Conservation (phyloP, 2,888 invertebrate species). For the Drosophila heteroneura region DNA sequence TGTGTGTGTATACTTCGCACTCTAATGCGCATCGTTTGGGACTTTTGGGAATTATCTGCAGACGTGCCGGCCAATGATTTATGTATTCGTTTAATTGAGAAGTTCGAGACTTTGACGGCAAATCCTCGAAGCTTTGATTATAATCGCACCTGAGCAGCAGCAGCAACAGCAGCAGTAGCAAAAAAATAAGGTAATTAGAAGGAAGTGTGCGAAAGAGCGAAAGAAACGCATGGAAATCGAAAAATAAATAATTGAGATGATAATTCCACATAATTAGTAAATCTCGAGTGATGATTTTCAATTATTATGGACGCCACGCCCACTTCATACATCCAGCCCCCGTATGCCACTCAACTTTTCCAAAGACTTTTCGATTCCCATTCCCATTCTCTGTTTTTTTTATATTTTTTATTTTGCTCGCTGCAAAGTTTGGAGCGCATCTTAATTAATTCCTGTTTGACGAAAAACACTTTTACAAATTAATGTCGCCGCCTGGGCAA, state of each 20-base stretch:
- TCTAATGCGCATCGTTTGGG: constrained; percentile 68
- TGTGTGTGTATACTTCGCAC: constrained; percentile 58
- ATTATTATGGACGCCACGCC: constrained; percentile 61
- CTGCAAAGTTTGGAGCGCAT: constrained; percentile 55
- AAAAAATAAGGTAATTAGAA: constrained; percentile 70
- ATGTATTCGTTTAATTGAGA: constrained; percentile 82
- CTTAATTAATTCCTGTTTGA: constrained; percentile 85
- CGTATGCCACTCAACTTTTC: constrained; percentile 29
- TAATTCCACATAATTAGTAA: constrained; percentile 81
- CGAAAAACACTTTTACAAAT: constrained; percentile 82
- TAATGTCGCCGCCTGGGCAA: constrained; percentile 66
- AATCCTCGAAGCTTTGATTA: constrained; percentile 79
- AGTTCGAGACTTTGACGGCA: constrained; percentile 81
- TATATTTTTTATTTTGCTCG: not conserved
- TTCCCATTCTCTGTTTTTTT: constrained; percentile 8
- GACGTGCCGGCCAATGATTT: constrained; percentile 77
- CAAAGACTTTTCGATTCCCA: constrained; percentile 36
- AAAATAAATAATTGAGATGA: constrained; percentile 81
- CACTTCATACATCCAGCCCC: constrained; percentile 5
- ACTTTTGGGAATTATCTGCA: constrained; percentile 80
- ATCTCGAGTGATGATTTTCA: constrained; percentile 81
- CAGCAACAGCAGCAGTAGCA: constrained; percentile 4
- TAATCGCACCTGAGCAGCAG: constrained; percentile 74
- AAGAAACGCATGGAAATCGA: constrained; percentile 65
- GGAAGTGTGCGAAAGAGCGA: constrained; percentile 32